Conservation (phyloP, 2,797 vertebrate species). For the Arremon brunneinucha region DNA sequence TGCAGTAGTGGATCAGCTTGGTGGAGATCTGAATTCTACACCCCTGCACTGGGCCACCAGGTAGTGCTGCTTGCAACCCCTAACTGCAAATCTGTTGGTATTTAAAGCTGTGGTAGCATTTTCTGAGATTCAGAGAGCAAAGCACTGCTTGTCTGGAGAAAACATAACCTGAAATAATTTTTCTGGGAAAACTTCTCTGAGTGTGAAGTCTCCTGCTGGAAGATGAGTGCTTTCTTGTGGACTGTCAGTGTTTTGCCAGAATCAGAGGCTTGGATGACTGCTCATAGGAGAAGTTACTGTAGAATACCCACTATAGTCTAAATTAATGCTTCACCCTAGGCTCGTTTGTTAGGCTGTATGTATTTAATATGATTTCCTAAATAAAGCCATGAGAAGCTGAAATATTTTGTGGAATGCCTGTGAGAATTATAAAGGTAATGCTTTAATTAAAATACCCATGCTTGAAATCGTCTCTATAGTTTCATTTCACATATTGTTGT, state of each 20-base stretch:
- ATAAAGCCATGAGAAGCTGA: neutral
- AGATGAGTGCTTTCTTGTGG: neutral
- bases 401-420: neutral
- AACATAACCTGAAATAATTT: neutral
- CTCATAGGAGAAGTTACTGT: neutral
- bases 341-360: neutral
- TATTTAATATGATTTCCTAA: neutral
- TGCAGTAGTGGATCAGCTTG: conserved; percentile 90
- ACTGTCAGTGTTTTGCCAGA: neutral
- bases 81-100: neutral
- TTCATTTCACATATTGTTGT: neutral
- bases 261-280: neutral
- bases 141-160: neutral
- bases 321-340: neutral
- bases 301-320: neutral
- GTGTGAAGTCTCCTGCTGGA: fast-evolving
- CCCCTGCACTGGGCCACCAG: conserved; percentile 98
- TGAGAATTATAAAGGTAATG: neutral
- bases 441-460: neutral
- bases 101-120: neutral
- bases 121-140: neutral
- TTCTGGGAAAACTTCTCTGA: neutral
- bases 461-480: neutral
- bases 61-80: conserved; percentile 68
- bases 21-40: conserved; percentile 94